phyloP scores from a whole-genome alignment of 2,797 vertebrate genomes.

The Poeciliopsis presidionis region DNA sequence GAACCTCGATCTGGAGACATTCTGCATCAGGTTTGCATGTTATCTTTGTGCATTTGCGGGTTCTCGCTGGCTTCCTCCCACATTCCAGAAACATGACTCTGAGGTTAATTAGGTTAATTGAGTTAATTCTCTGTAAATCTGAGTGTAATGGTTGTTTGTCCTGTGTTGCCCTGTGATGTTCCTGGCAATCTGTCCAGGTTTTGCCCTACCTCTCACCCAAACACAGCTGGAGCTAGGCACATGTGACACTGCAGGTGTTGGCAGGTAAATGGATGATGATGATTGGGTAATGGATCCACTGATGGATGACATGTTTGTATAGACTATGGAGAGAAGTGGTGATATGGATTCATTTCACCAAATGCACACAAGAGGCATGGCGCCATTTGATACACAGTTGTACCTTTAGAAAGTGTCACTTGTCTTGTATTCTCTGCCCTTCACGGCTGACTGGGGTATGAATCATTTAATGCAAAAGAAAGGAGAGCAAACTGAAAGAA shows the following conservation, averaged over 20 bases:
- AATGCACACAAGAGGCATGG: neutral
- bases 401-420: neutral
- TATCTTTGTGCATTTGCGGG: neutral
- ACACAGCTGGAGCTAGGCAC: neutral
- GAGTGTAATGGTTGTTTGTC: neutral
- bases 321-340: neutral
- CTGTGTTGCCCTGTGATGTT: neutral
- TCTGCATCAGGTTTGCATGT: neutral
- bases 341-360: neutral
- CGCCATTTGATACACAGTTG: neutral
- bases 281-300: neutral
- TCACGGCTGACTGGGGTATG: neutral
- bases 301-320: neutral
- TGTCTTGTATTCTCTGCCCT: constrained; percentile 1
- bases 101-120: neutral
- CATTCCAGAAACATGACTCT: neutral
- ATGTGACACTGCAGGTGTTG: neutral
- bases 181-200: neutral
- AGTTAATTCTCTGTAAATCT: neutral
- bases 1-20: neutral
- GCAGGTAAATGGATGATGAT: neutral
- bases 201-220: neutral
- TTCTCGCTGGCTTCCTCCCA: neutral
- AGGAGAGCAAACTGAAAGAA: constrained; percentile 1
- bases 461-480: neutral